These are phyloP conservation scores for Orussus abietinus DNA, from an alignment of 1,140 invertebrate species.

Conservation along the genomic window DNA sequence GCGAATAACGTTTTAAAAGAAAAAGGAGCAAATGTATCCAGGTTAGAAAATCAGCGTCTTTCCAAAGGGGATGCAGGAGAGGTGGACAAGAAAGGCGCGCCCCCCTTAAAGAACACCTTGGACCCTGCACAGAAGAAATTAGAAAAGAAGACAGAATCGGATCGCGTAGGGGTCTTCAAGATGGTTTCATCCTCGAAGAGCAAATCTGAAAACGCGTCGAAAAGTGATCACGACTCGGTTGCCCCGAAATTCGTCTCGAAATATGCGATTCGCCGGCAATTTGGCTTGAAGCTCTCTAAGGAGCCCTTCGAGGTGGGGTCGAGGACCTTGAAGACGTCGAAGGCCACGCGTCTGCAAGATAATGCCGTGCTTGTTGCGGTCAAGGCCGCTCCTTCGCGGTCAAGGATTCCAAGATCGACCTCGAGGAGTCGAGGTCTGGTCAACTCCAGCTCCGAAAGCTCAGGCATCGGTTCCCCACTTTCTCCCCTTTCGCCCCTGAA, in stretches of 20 bases:
- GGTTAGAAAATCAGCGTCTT: too few species aligned
- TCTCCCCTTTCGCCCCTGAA: constrained; percentile 40
- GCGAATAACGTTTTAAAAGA: too few species aligned
- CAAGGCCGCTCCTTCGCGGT: too few species aligned
- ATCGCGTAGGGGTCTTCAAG: too few species aligned
- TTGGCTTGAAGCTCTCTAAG: constrained; percentile 28
- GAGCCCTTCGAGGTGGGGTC: constrained; percentile 25
- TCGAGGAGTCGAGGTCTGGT: constrained; percentile 21
- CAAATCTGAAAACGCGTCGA: too few species aligned
- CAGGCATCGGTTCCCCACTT: constrained; percentile 38
- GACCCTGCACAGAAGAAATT: too few species aligned
- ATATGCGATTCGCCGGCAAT: constrained; percentile 10
- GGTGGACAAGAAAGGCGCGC: too few species aligned
- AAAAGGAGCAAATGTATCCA: too few species aligned
- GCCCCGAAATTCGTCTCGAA: not conserved
- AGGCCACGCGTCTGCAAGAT: not conserved
- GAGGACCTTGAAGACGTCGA: constrained; percentile 11
- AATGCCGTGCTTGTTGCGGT: not conserved
- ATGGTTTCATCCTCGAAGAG: too few species aligned
- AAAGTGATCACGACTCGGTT: not conserved
- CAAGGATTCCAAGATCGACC: constrained; percentile 25
- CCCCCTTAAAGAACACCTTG: too few species aligned
- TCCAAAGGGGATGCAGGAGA: too few species aligned
- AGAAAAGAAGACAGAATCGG: too few species aligned
- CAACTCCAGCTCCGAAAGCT: constrained; percentile 42